These are phyloP conservation scores for Channallabes apus DNA, from an alignment of 2,797 vertebrate species.

Conservation along the genomic window DNA sequence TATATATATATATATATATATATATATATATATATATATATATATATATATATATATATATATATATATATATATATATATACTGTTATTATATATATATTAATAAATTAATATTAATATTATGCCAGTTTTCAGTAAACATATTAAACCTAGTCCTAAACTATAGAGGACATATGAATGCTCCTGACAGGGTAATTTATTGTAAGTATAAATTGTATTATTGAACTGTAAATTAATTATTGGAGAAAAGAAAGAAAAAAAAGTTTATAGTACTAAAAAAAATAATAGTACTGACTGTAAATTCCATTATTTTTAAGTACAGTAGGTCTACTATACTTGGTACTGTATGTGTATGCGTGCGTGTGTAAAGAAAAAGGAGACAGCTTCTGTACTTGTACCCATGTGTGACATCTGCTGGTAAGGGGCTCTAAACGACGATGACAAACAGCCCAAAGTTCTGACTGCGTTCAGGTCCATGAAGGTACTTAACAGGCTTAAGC, in stretches of 20 bases:
- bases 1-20: no score
- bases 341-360: not conserved
- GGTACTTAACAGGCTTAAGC: not conserved
- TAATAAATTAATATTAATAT: no score
- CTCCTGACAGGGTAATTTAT: not conserved
- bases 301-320: not conserved
- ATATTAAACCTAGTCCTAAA: not conserved
- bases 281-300: not conserved
- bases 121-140: not conserved
- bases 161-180: not conserved
- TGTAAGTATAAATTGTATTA: not conserved
- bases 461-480: not conserved
- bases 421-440: constrained; percentile 20
- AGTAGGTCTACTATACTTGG: not conserved
- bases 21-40: no score
- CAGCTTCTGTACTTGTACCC: constrained; percentile 37
- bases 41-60: no score
- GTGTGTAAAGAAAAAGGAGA: not conserved
- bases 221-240: not conserved
- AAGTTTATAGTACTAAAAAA: no score
- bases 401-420: constrained; percentile 59
- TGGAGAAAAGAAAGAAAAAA: not conserved
- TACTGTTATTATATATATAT: no score
- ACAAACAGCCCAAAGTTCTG: not conserved
- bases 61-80: no score